Percentiles rank a stretch among this genome's conserved stretches.
These are phyloP conservation scores for Parnassius smintheus DNA, from an alignment of 2,888 invertebrate genomes.

Conservation along the genomic window DNA sequence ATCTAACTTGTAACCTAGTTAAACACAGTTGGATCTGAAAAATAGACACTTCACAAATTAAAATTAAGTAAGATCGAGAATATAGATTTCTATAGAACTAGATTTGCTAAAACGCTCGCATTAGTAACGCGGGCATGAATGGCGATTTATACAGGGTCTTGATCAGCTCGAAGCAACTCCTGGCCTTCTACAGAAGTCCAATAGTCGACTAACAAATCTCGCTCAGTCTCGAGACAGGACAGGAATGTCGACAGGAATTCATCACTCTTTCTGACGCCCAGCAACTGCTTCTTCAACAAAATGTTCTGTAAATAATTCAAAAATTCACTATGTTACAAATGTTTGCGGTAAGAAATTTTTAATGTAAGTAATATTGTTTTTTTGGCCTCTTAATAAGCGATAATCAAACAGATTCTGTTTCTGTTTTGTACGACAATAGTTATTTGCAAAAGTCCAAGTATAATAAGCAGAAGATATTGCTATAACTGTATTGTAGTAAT, in stretches of 20 bases:
- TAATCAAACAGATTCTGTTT: too few species aligned
- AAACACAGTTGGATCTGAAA: not conserved
- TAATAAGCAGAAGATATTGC: too few species aligned
- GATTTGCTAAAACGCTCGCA: constrained; percentile 6
- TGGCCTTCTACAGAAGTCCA: constrained; percentile 89
- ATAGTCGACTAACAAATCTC: constrained; percentile 84
- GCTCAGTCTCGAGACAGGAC: constrained; percentile 84
- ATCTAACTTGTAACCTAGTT: not conserved
- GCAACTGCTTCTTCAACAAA: constrained; percentile 72
- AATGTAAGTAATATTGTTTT: too few species aligned
- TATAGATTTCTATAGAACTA: constrained; percentile 9
- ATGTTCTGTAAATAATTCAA: constrained; percentile 79
- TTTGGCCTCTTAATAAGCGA: too few species aligned
- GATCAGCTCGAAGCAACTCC: constrained; percentile 51
- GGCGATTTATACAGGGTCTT: constrained; percentile 31
- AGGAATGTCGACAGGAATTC: constrained; percentile 82
- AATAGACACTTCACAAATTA: not conserved
- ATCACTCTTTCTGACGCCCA: constrained; percentile 74
- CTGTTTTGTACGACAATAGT: too few species aligned
- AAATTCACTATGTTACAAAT: too few species aligned
- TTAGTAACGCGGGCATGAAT: not conserved
- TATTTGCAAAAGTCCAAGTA: too few species aligned
- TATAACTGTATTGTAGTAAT: not conserved
- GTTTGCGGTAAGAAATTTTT: too few species aligned
- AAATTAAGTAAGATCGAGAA: constrained; percentile 11